Percentiles rank a stretch among this genome's conserved stretches.
Conservation (phyloP, 2,888 invertebrate genomes). For the Meteorus cinctellus region DNA sequence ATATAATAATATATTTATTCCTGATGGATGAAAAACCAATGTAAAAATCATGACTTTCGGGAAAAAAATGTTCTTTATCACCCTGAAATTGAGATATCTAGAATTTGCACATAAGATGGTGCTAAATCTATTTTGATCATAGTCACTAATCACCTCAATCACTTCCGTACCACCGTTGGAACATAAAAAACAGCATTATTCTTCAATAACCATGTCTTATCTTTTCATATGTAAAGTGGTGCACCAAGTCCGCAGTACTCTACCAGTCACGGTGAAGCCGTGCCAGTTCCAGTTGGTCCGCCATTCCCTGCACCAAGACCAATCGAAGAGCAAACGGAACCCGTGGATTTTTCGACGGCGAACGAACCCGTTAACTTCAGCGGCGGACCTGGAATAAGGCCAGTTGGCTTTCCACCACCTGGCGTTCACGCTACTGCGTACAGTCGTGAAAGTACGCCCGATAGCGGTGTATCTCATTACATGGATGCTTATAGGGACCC, state of each 20-base stretch:
- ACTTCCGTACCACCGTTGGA: no score
- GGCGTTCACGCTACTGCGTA: slow-evolving; percentile 77
- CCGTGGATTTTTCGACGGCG: slow-evolving; percentile 82
- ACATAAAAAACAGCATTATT: no score
- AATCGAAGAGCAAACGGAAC: slow-evolving; percentile 80
- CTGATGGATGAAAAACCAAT: no score
- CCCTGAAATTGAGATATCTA: no score
- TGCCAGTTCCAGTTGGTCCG: slow-evolving; percentile 75
- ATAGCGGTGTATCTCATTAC: slow-evolving; percentile 91
- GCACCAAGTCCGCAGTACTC: slow-evolving; percentile 79
- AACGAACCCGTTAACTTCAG: slow-evolving; percentile 79
- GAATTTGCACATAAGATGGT: no score
- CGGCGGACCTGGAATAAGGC: slow-evolving; percentile 75
- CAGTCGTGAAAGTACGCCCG: slow-evolving; percentile 91
- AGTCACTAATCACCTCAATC: no score
- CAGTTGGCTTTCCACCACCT: slow-evolving; percentile 78
- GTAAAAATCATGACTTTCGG: no score
- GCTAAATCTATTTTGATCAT: no score
- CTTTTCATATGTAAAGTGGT: slow-evolving; percentile 67
- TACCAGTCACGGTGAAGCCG: slow-evolving; percentile 73
- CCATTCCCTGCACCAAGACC: slow-evolving; percentile 77
- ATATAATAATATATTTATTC: no score
- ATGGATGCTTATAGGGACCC: slow-evolving; percentile 91
- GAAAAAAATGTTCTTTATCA: no score
- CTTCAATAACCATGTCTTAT: not conserved